Evolutionary conservation across 2,113 vertebrate species (phyloP), one percentile per base, ranked within the genome.

Genomic region (Nyctibius bracteatus): DNA sequence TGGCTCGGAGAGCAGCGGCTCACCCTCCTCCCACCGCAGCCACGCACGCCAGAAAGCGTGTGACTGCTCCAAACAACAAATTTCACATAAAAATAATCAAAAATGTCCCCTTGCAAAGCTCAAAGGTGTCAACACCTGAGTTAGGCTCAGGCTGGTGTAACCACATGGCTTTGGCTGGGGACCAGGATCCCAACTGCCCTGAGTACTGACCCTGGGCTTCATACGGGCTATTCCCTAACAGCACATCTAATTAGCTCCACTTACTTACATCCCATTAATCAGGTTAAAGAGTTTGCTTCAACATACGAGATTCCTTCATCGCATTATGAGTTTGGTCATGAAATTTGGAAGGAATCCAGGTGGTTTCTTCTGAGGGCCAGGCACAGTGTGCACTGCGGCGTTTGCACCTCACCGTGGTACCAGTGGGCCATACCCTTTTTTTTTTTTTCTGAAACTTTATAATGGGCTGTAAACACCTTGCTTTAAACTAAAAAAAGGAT

Each of bases 211-310:
- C 62, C 86, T 0, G 1, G 5, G 14, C 28, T 66, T 75, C 17
- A 3, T 30, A 8, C 2, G 4, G 79, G 88, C 82, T 67, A 22
- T 86, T 88, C 92, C 89, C 90, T 47, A 88, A 4, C 80, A 78
- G 92, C 82, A 63, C 3, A 1, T 47, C 94, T 86, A 92, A 96
- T 96, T 95, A 96, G 96, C 95, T 91, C 90, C 86, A 81, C 92
- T 95, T 93, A 94, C 82, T 94, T 88, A 92, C 92, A 93, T 94
- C 90, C 95, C 94, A 96, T 95, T 97, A 93, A 95, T 95, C 88
- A 96, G 80, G 92, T 94, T 97, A 96, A 94, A 93, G 92, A 96
- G 90, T 90, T 95, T 90, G 67, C 90, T 88, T 67, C 92, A 90
- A 90, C 91, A 86, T 92, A 74, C 0, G 72, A 95, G 86, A 86